Evolutionary conservation across 2,797 vertebrate species (phyloP), one percentile per base, ranked within the genome.

Genomic region (Manis crassicaudata): DNA sequence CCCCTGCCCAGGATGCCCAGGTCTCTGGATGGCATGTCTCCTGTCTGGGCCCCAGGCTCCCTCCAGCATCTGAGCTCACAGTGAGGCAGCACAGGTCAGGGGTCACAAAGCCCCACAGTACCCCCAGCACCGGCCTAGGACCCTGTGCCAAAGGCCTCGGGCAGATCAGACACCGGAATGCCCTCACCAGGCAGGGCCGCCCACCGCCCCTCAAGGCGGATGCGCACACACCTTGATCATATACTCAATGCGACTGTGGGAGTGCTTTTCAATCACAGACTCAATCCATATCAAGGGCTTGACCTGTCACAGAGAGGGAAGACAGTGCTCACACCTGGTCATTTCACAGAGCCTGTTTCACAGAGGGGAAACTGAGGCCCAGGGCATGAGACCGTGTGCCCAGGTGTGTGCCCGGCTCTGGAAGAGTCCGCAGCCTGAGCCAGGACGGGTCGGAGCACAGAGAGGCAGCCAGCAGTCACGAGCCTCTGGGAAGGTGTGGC

Each of bases 211-310:
- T 75, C 2, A 12, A 46, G 46, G 12, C 11, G 54, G 43, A 32
- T 0, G 5, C 9, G 29, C 68, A 52, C 98, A 21, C 40, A 99
- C 99, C 99, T 99, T 99, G 96, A 99, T 99, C 99, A 99, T 99
- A 98, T 99, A 99, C 98, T 99, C 99, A 0, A 99, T 99, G 87
- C 99, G 99, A 98, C 99, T 99, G 98, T 99, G 99, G 46, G 99
- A 99, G 98, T 99, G 99, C 96, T 99, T 99, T 98, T 99, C 99
- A n/a, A 99, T 99, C 88, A 99, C 99, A 1, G 99, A 99, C 97
- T 99, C 99, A 6, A 99, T 99, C 99, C 99, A 99, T 98, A 99
- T 99, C 97, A 99, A 96, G 0, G 99, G 99, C 97, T 99, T 99
- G 73, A 99, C 99, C 99, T 99, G 95, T 20, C 0, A 90, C 80